phyloP scores from a whole-genome alignment of 64 coral and sea anemone genomes.

The Platygyra sinensis region DNA sequence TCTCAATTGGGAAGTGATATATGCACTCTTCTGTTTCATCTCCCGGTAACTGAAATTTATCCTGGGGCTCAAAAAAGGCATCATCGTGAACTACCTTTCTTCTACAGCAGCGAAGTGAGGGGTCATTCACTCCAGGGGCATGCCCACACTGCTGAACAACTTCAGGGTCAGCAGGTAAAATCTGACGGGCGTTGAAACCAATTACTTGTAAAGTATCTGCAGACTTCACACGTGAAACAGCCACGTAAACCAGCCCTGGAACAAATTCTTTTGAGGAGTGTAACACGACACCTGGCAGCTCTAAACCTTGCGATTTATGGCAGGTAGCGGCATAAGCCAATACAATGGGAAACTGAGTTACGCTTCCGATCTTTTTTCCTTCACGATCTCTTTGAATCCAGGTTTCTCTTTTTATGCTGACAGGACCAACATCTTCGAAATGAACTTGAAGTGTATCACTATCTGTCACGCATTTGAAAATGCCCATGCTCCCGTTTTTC shows the following conservation, averaged over 20 bases:
- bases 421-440: not conserved
- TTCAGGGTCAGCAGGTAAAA: not conserved
- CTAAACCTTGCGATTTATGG: conserved; percentile 3
- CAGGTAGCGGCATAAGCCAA: not conserved
- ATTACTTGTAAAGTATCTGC: not conserved
- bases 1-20: not conserved
- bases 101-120: not conserved
- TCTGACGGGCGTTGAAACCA: not conserved
- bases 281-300: not conserved
- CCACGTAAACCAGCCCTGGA: not conserved
- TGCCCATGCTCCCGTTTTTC: conserved; percentile 5
- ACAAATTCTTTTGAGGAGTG: conserved; percentile 3
- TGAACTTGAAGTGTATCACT: not conserved
- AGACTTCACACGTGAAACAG: not conserved
- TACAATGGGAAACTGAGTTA: not conserved
- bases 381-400: conserved; percentile 5
- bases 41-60: not conserved
- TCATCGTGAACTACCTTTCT: not conserved
- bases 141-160: not conserved
- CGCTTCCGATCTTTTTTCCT: not conserved
- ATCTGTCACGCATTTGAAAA: not conserved
- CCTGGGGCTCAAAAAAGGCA: not conserved
- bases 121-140: not conserved
- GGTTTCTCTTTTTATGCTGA: not conserved
- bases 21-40: not conserved